phyloP scores from a whole-genome alignment of 1,140 invertebrate species.

The Bombus turneri region DNA sequence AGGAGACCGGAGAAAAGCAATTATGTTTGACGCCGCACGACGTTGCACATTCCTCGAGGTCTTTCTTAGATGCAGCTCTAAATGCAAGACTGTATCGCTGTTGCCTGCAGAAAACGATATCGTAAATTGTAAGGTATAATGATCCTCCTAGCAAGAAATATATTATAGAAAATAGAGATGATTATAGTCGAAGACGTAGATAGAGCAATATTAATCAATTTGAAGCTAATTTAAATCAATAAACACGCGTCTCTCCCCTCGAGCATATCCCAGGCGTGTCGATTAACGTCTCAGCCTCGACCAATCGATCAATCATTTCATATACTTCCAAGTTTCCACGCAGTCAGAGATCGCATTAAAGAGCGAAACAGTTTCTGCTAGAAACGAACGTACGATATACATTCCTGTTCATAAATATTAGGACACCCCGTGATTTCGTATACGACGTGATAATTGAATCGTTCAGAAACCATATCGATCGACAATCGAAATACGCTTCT shows the following conservation, averaged over 20 bases:
- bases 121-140: neutral
- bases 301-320: neutral
- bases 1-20: constrained; percentile 27
- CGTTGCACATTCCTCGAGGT: constrained; percentile 35
- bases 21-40: constrained; percentile 24
- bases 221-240: constrained; percentile 3
- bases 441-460: no score
- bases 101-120: neutral
- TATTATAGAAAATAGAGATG: neutral
- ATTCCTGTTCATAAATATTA: neutral
- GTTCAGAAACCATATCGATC: no score
- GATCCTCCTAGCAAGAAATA: neutral
- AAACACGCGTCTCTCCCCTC: no score
- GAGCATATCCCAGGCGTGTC: neutral
- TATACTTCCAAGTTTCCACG: neutral
- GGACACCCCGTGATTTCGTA: no score
- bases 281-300: neutral
- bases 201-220: neutral
- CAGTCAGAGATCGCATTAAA: neutral
- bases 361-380: neutral
- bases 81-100: neutral
- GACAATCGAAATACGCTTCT: no score
- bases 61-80: neutral
- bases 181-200: no score
- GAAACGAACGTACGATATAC: neutral